Percentiles rank a stretch among this genome's conserved stretches.
These are phyloP conservation scores for Schizothorax lantsangensis DNA, from an alignment of 2,797 vertebrate species.

Conservation along the genomic window DNA sequence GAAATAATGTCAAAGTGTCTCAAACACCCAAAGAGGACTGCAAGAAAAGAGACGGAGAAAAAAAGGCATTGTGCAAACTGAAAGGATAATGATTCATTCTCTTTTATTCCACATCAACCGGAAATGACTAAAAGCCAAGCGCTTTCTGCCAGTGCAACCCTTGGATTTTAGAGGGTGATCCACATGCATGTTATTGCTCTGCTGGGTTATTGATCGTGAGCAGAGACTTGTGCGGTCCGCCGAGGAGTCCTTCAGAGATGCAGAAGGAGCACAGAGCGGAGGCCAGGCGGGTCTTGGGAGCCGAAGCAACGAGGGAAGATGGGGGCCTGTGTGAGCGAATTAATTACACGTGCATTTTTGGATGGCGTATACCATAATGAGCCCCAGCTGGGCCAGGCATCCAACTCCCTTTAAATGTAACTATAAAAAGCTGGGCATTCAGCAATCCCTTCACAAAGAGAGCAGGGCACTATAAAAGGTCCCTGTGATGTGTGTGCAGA, in stretches of 20 bases:
- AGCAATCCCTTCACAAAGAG: slow-evolving; percentile 64
- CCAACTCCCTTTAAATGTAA: slow-evolving; percentile 91
- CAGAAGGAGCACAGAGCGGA: slow-evolving; percentile 44
- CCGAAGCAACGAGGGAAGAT: slow-evolving; percentile 42
- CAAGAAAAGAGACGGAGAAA: slow-evolving; percentile 52
- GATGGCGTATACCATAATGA: slow-evolving; percentile 91
- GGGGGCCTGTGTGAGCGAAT: slow-evolving; percentile 82
- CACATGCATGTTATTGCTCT: slow-evolving; percentile 39
- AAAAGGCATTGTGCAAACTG: slow-evolving; percentile 56
- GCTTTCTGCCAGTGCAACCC: slow-evolving; percentile 21
- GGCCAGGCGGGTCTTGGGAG: slow-evolving; percentile 65
- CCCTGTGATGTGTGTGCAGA: slow-evolving; percentile 62
- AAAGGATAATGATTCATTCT: slow-evolving; percentile 57
- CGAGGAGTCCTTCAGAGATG: slow-evolving; percentile 46
- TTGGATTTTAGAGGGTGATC: slow-evolving; percentile 42
- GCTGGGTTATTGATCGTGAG: slow-evolving; percentile 47
- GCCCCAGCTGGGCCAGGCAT: slow-evolving; percentile 90
- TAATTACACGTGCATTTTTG: slow-evolving; percentile 94
- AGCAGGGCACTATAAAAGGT: slow-evolving; percentile 65
- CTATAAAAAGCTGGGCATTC: slow-evolving; percentile 82
- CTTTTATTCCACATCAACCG: slow-evolving; percentile 50
- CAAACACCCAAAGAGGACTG: slow-evolving; percentile 37
- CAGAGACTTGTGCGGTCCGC: slow-evolving; percentile 33
- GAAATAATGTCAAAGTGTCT: slow-evolving; percentile 49
- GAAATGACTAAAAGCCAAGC: slow-evolving; percentile 53